A percentile compares a stretch with the other conserved stretches of the same genome.
phyloP scores from a whole-genome alignment of 1,140 invertebrate species.

The Sogatella furcifera region DNA sequence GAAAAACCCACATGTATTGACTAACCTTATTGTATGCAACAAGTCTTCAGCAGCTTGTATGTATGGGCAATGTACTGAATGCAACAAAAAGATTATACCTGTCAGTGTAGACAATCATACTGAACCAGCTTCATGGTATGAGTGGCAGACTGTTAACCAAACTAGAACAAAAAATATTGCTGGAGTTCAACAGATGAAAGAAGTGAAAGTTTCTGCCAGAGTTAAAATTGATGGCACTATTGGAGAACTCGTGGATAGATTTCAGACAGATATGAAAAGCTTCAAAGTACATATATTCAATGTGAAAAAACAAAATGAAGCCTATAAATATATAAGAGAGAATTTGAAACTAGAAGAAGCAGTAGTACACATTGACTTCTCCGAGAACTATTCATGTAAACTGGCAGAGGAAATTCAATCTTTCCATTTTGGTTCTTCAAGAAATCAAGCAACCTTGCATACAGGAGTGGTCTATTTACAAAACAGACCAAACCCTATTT shows the following conservation, averaged over 20 bases:
- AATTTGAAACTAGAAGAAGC: constrained; percentile 22
- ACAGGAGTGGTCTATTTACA: constrained; percentile 25
- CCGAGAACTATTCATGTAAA: constrained; percentile 30
- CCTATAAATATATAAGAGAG: constrained; percentile 25
- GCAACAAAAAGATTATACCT: too few species aligned
- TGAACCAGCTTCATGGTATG: too few species aligned
- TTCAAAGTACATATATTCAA: constrained; percentile 25
- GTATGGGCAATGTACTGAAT: too few species aligned
- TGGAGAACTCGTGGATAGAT: constrained; percentile 18
- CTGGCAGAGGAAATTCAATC: constrained; percentile 30
- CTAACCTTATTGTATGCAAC: too few species aligned
- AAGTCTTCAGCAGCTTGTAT: too few species aligned
- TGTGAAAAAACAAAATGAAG: constrained; percentile 25
- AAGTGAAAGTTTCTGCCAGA: too few species aligned
- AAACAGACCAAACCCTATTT: constrained; percentile 19
- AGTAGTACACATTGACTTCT: constrained; percentile 29
- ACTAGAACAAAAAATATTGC: too few species aligned
- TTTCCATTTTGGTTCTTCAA: constrained; percentile 27
- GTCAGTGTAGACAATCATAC: too few species aligned
- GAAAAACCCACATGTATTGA: too few species aligned
- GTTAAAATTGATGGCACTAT: constrained; percentile 12
- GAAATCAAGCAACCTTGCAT: constrained; percentile 28
- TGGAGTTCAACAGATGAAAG: too few species aligned
- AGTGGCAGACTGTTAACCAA: too few species aligned
- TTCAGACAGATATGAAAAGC: constrained; percentile 10